Evolutionary conservation across 2,113 vertebrate species (phyloP).

Genomic region (Hippocampus barbouri): DNA sequence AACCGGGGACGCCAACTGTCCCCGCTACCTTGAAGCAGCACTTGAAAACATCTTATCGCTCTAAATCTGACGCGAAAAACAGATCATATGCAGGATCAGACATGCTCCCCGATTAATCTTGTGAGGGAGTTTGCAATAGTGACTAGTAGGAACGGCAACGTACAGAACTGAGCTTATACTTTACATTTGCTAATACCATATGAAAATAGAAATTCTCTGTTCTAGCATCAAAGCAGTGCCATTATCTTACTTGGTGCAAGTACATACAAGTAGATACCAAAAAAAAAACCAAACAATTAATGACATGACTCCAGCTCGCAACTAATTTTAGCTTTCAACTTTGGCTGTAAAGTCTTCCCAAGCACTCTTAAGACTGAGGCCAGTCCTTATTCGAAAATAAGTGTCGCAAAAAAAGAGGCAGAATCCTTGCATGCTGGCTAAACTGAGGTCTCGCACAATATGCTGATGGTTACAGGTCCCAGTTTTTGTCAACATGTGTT

Average conservation of each 20-base stretch:
- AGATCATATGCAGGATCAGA: not conserved
- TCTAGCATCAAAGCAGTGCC: not conserved
- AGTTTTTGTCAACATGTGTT: too few relatives aligned
- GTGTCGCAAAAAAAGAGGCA: too few relatives aligned
- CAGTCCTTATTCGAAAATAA: too few relatives aligned
- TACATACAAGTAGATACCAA: too few relatives aligned
- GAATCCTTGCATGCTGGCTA: too few relatives aligned
- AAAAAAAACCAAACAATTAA: too few relatives aligned
- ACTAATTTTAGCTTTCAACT: not conserved
- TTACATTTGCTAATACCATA: not conserved
- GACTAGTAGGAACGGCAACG: not conserved
- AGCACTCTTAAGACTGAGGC: too few relatives aligned
- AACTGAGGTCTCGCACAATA: too few relatives aligned
- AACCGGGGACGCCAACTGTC: conserved; percentile 21
- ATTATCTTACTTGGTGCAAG: not conserved
- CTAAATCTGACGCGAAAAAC: conserved; percentile 8
- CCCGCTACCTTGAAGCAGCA: conserved; percentile 2
- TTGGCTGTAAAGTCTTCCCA: too few relatives aligned
- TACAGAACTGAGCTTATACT: not conserved
- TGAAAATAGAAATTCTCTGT: not conserved
- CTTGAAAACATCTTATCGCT: conserved; percentile 16
- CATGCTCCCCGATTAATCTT: conserved; percentile 12
- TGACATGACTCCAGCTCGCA: not conserved
- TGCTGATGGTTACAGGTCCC: too few relatives aligned
- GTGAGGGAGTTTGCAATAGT: not conserved